Base-by-base conservation (phyloP, 2,113 vertebrate species). In the Emydocephalus ijimae region DNA sequence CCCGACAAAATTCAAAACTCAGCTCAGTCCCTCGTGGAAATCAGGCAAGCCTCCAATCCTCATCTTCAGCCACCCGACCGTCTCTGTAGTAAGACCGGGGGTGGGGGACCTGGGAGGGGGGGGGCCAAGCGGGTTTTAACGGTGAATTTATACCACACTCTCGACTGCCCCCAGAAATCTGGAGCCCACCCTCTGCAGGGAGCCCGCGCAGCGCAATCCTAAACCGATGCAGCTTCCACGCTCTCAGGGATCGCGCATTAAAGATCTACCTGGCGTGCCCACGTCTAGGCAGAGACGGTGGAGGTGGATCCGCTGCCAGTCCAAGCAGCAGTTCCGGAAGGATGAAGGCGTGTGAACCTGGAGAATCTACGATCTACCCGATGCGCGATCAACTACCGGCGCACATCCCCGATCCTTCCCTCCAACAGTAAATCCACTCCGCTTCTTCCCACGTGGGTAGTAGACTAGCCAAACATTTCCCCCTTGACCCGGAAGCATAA, bases 401-500 rank as follows among this genome's bases (percentile, higher is more conserved):
- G 4, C 14, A 0, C 85, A 20, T 21, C 10, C 9, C 55, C 54
- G 55, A 61, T 87, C 1, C 43, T 11, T 18, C 15, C 45, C n/a
- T 24, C 43, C n/a, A 64, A 29, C 57, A 7, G 20, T 0, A 18
- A 87, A 8, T 48, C 48, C 12, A 23, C 23, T n/a, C 11, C 34
- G 2, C 18, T 91, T 24, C 34, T 64, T 5, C 20, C 20, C 95
- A 96, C 97, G 95, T 95, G 95, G 0, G 34, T 81, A 26, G 21
- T 7, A 55, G 18, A 11, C 24, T 14, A 18, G 7, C 39, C 91
- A 90, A 34, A 86, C 43, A 52, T 34, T 45, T 89, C 90, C 64
- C 94, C 93, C 89, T 92, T 93, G 1, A 95, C 94, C 95, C 95
- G 96, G 96, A 97, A 95, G 45, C 52, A 87, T 7, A 0, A 21